A percentile compares a stretch with the other conserved stretches of the same genome.
phyloP scores from a whole-genome alignment of 1,140 invertebrate genomes.

The Contarinia nasturtii region DNA sequence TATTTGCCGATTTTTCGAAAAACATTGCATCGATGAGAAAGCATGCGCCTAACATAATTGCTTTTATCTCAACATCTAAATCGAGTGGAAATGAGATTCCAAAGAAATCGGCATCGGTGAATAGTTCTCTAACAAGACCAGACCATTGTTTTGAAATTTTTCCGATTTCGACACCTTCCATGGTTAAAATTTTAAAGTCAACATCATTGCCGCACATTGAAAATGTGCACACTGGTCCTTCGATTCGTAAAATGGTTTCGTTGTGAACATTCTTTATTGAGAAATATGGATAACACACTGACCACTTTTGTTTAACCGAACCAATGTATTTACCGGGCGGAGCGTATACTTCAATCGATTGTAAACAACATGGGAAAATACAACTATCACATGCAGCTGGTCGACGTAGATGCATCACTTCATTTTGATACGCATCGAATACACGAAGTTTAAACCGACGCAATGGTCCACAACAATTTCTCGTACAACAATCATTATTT shows the following conservation, averaged over 20 bases:
- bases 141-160: constrained; percentile 62
- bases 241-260: constrained; percentile 57
- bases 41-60: constrained; percentile 52
- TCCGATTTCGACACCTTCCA: constrained; percentile 45
- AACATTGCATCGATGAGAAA: constrained; percentile 61
- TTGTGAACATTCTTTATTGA: constrained; percentile 57
- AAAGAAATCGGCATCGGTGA: constrained; percentile 61
- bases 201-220: constrained; percentile 59
- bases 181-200: constrained; percentile 45
- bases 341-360: constrained; percentile 57
- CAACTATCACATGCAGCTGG: constrained; percentile 60
- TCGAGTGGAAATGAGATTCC: constrained; percentile 62
- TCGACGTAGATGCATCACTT: constrained; percentile 54
- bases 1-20: constrained; percentile 35
- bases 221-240: constrained; percentile 67
- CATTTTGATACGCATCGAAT: constrained; percentile 52
- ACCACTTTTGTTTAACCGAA: constrained; percentile 70
- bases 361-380: constrained; percentile 68
- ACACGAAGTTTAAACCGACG: constrained; percentile 76
- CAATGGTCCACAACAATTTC: constrained; percentile 56
- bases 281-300: constrained; percentile 55
- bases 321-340: constrained; percentile 56
- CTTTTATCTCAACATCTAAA: constrained; percentile 64
- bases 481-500: constrained; percentile 57
- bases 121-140: constrained; percentile 43